phyloP scores from a whole-genome alignment of 2,113 vertebrate genomes.

The Colius striatus region DNA sequence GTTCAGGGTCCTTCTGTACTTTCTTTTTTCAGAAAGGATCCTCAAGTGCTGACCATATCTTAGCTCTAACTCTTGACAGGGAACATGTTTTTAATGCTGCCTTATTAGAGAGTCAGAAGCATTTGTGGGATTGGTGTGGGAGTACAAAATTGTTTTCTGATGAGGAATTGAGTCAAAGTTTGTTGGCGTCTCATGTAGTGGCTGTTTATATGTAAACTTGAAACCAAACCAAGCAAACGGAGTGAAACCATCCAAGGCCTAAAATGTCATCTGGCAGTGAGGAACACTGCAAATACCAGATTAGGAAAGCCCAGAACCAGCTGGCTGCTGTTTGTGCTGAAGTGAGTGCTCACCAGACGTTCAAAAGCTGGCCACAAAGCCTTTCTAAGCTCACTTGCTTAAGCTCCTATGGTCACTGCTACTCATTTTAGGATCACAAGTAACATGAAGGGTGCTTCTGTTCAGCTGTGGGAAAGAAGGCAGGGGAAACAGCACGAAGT shows the following conservation, averaged over 20 bases:
- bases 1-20: not conserved
- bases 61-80: not conserved
- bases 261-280: not conserved
- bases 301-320: constrained; percentile 46
- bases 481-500: not conserved
- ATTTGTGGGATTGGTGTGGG: constrained; percentile 61
- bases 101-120: constrained; percentile 50
- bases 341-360: not conserved
- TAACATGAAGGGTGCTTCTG: constrained; percentile 22
- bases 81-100: not conserved
- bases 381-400: not conserved
- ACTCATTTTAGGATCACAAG: not conserved
- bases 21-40: not conserved
- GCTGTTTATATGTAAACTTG: constrained; percentile 55
- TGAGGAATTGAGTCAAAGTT: constrained; percentile 43
- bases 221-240: constrained; percentile 19
- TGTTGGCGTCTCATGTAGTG: constrained; percentile 6
- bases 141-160: constrained; percentile 49
- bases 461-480: not conserved
- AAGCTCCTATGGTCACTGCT: not conserved
- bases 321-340: not conserved
- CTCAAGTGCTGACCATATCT: not conserved
- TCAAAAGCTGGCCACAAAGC: constrained; percentile 39
- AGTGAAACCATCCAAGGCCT: constrained; percentile 11
- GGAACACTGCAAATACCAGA: constrained; percentile 13